phyloP scores from a whole-genome alignment of 2,797 vertebrate species.

The Pangasius mekongensis region DNA sequence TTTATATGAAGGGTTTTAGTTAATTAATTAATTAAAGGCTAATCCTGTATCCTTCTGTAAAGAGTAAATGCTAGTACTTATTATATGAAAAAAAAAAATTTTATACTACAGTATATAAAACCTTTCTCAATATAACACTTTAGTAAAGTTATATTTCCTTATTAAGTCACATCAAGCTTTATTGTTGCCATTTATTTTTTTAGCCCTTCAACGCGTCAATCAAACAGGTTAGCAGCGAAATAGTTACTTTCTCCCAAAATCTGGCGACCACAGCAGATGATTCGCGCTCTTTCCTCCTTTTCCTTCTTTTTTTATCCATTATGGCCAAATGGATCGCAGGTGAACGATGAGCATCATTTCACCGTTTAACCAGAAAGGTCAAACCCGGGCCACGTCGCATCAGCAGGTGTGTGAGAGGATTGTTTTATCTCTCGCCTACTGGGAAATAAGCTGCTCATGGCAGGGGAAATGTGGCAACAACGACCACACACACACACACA shows the following conservation, averaged over 20 bases:
- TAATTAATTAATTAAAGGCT: background rate
- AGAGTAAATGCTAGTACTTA: background rate
- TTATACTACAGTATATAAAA: background rate
- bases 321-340: background rate
- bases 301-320: background rate
- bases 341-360: conserved; percentile 33
- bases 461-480: background rate
- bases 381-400: background rate
- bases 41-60: background rate
- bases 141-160: background rate
- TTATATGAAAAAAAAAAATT: background rate
- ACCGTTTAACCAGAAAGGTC: conserved; percentile 16
- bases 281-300: background rate
- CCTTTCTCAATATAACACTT: background rate
- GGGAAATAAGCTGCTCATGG: conserved; percentile 26
- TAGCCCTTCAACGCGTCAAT: background rate
- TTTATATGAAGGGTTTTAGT: background rate
- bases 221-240: background rate
- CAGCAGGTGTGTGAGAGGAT: conserved; percentile 31
- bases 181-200: background rate
- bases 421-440: conserved; percentile 20
- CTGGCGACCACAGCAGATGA: background rate
- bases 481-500: background rate
- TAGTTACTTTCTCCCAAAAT: background rate
- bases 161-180: background rate